Percentiles rank a stretch among this genome's conserved stretches.
Conservation (phyloP, 2,797 vertebrate genomes). For the Sciurus carolinensis region DNA sequence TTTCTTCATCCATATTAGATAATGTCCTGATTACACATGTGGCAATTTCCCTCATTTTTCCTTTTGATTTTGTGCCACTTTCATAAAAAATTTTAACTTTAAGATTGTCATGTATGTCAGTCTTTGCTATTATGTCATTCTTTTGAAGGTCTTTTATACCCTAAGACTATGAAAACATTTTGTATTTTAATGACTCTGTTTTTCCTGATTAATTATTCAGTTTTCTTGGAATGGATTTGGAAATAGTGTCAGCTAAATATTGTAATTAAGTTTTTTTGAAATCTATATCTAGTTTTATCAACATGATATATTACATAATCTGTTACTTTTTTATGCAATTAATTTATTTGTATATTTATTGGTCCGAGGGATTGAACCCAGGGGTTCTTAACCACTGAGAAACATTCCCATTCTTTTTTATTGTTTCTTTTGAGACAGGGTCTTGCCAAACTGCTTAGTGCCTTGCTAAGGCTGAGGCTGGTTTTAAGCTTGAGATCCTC, state of each 20-base stretch:
- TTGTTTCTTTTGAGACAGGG: too few relatives aligned
- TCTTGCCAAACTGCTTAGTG: too few relatives aligned
- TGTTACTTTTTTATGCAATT: background rate
- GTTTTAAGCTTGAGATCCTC: too few relatives aligned
- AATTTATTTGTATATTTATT: too few relatives aligned
- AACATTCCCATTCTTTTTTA: too few relatives aligned
- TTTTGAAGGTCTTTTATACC: background rate
- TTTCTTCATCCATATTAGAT: background rate
- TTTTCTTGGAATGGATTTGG: background rate
- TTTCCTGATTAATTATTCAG: slow-evolving; percentile 2
- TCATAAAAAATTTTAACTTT: slow-evolving; percentile 37
- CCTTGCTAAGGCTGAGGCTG: too few relatives aligned
- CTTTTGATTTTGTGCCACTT: slow-evolving; percentile 46
- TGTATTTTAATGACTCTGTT: background rate
- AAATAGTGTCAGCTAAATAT: background rate
- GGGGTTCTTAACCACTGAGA: too few relatives aligned
- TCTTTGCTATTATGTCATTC: background rate
- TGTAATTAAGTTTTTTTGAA: slow-evolving; percentile 1
- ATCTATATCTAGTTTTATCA: background rate
- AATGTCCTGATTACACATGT: background rate
- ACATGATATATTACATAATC: background rate
- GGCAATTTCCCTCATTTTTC: background rate
- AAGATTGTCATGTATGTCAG: background rate
- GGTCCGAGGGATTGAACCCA: too few relatives aligned
- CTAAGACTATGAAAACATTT: slow-evolving; percentile 19